Evolutionary conservation across 2,113 vertebrate species (phyloP).

Genomic region (Opisthocomus hoazin): DNA sequence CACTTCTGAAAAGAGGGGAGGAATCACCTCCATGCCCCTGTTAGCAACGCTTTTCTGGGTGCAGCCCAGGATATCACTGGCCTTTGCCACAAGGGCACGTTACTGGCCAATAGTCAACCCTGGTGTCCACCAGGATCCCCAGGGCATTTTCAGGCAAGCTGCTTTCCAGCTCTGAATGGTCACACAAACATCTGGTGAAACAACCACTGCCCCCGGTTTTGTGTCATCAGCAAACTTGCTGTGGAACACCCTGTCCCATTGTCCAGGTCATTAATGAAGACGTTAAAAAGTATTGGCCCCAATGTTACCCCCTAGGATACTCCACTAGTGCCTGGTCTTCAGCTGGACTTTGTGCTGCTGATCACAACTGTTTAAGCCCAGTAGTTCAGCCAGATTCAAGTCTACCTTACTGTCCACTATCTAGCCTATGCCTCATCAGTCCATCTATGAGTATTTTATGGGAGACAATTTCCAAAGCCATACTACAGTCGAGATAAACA

Average conservation of each 20-base stretch:
- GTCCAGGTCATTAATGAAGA: background rate
- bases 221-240: background rate
- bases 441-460: background rate
- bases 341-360: background rate
- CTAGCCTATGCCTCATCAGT: background rate
- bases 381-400: background rate
- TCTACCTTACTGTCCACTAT: background rate
- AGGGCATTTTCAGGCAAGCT: background rate
- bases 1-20: background rate
- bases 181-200: background rate
- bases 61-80: background rate
- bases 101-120: background rate
- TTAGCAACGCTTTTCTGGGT: accelerated
- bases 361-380: background rate
- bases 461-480: background rate
- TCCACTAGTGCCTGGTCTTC: background rate
- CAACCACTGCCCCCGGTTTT: background rate
- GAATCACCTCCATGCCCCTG: accelerated
- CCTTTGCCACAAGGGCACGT: background rate
- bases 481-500: background rate
- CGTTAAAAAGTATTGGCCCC: background rate
- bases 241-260: background rate
- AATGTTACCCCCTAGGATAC: background rate
- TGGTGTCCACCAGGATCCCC: background rate
- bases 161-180: background rate